Evolutionary conservation across 2,888 invertebrate species (phyloP).

Genomic region (Lasius platythorax): DNA sequence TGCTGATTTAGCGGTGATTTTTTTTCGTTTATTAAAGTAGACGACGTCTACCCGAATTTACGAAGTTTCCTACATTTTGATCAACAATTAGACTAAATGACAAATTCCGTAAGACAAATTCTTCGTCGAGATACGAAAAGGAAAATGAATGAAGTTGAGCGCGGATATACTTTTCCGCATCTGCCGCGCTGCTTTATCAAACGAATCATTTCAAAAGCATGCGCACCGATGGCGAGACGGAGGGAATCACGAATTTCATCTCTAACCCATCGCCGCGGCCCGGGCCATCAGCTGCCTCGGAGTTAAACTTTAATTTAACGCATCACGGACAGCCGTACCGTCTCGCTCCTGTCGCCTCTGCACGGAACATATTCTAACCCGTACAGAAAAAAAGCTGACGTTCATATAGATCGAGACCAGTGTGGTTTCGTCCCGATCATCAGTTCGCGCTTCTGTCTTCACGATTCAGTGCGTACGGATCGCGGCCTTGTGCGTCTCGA

Average conservation of each 20-base stretch:
- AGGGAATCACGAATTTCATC: constrained; percentile 76
- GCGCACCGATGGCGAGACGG: constrained; percentile 56
- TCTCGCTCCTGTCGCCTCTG: constrained; percentile 35
- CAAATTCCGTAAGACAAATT: constrained; percentile 30
- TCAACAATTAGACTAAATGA: constrained; percentile 68
- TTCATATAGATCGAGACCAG: constrained; percentile 39
- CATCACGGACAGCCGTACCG: constrained; percentile 80
- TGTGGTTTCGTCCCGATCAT: constrained; percentile 32
- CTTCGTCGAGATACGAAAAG: background rate
- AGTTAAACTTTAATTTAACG: constrained; percentile 85
- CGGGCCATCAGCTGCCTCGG: constrained; percentile 74
- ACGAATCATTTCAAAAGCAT: constrained; percentile 66
- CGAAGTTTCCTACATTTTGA: constrained; percentile 61
- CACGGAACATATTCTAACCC: constrained; percentile 22
- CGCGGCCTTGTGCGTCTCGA: constrained; percentile 52
- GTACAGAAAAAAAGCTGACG: constrained; percentile 36
- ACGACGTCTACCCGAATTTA: constrained; percentile 46
- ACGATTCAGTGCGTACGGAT: constrained; percentile 59
- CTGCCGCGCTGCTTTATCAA: constrained; percentile 67
- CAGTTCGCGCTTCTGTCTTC: constrained; percentile 43
- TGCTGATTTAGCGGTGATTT: background rate
- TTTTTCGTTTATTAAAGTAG: background rate
- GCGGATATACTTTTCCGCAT: constrained; percentile 66
- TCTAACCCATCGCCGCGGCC: constrained; percentile 67
- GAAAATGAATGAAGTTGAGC: constrained; percentile 62